A percentile compares a stretch with the other conserved stretches of the same genome.
Conservation (phyloP, 37 sponge, comb jelly and placozoan species). For the Geodia barretti region DNA sequence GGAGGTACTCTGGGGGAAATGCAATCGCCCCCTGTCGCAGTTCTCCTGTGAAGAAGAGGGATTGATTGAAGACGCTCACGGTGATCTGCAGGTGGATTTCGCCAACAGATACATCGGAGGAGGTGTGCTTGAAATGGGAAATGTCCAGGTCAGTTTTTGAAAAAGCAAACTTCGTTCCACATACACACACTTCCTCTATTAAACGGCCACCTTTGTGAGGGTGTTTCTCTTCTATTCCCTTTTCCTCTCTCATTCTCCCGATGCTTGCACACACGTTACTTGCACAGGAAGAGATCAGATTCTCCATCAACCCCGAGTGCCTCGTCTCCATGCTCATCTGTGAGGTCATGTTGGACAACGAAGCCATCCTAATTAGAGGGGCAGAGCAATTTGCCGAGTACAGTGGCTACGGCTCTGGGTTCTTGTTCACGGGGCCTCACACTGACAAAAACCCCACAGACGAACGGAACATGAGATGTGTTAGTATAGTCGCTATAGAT, state of each 20-base stretch:
- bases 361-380: slow-evolving; percentile 78
- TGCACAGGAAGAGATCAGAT: slow-evolving; percentile 76
- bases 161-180: too few species aligned
- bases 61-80: slow-evolving; percentile 59
- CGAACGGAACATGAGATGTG: slow-evolving; percentile 5
- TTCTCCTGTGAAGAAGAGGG: slow-evolving; percentile 33
- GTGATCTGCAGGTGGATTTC: slow-evolving; percentile 78
- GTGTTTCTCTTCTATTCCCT: too few species aligned
- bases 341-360: slow-evolving; percentile 61
- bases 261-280: background rate
- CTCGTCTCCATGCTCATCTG: slow-evolving; percentile 69
- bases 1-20: slow-evolving; percentile 34
- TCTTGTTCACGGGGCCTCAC: slow-evolving; percentile 51
- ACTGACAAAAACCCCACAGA: slow-evolving; percentile 46
- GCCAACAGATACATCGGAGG: slow-evolving; percentile 85
- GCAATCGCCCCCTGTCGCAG: slow-evolving; percentile 10
- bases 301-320: slow-evolving; percentile 79
- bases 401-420: slow-evolving; percentile 66
- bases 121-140: slow-evolving; percentile 76
- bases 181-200: too few species aligned
- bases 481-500: slow-evolving; percentile 76
- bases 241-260: too few species aligned
- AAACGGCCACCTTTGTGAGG: too few species aligned
- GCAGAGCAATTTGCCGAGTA: slow-evolving; percentile 77
- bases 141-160: slow-evolving; percentile 63